A percentile compares a stretch with the other conserved stretches of the same genome.
Conservation (phyloP, 2,113 vertebrate species). For the Tursiops truncatus region DNA sequence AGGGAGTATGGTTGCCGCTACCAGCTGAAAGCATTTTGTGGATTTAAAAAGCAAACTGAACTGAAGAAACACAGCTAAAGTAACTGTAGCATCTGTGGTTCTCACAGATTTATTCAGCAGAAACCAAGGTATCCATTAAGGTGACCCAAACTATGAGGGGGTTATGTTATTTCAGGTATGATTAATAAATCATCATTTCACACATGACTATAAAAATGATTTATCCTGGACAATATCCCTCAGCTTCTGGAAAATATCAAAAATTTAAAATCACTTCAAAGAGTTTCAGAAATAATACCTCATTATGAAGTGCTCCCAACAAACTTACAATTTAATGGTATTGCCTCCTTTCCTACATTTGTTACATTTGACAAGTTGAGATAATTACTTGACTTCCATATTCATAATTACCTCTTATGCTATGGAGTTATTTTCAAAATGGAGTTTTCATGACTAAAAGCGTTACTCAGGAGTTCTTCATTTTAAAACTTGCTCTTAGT, state of each 20-base stretch:
- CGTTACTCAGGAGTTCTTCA: neutral
- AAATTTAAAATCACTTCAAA: neutral
- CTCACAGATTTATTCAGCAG: neutral
- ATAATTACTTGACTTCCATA: neutral
- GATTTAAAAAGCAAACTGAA: constrained; percentile 51
- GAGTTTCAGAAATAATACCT: neutral
- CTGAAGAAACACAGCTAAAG: constrained; percentile 1
- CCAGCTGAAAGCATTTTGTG: constrained; percentile 32
- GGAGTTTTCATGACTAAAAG: neutral
- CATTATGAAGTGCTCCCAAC: neutral
- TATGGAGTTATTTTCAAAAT: neutral
- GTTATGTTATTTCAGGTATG: neutral
- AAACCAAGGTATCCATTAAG: constrained; percentile 44
- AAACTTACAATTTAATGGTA: neutral
- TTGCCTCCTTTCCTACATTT: neutral
- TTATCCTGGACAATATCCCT: neutral
- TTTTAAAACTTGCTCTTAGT: neutral
- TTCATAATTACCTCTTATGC: neutral
- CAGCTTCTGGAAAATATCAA: neutral
- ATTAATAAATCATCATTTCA: constrained; percentile 31
- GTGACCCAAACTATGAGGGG: neutral
- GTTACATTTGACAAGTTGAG: neutral
- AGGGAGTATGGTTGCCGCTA: neutral
- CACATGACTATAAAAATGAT: neutral
- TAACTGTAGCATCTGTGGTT: constrained; percentile 28